Evolutionary conservation across 2,797 vertebrate genomes (phyloP), one percentile per base, ranked within the genome.

Genomic region (Gambelia wislizenii): DNA sequence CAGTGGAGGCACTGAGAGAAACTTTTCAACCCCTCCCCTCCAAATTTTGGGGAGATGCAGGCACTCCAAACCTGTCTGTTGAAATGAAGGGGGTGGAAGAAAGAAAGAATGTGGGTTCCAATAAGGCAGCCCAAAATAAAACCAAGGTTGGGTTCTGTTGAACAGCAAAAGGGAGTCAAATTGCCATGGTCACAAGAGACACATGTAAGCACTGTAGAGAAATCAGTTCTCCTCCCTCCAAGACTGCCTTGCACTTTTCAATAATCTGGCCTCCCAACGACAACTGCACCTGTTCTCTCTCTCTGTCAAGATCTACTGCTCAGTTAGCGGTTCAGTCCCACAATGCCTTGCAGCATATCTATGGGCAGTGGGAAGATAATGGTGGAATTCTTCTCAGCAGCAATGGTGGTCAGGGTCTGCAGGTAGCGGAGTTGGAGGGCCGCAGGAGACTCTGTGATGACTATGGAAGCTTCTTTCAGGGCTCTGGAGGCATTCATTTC

Each of bases 401-500:
- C 98, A 1, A 99, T 99, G 94, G 98, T 99, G 97, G 97, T 99
- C 93, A 99, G 96, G 42, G 99, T 99, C 97, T 99, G 99, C 64
- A 99, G 97, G 94, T 99, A 99, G 25, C 98, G 98, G 64, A 99
- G 98, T 97, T 99, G 99, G 52, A 99, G 98, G 54, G 97, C 99
- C 0, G 98, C 98, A 0, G 99, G 99, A 14, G 99, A 98, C 95
- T 99, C 98, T 0, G 98, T 96, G 82, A 99, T 99, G 76, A 99
- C 98, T 30, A 99, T 97, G 7, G 99, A 97, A 0, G 99, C 98
- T 94, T 99, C 99, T 90, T 99, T 99, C 92, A 99, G 97, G 0
- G 99, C 98, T 49, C 98, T 96, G 2, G 99, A 99, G 0, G 99
- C 99, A 0, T 99, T 99, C 98, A 99, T 99, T 95, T 99, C 99